These are phyloP conservation scores for Lophochroa leadbeateri DNA, from an alignment of 2,113 vertebrate species.

Conservation along the genomic window DNA sequence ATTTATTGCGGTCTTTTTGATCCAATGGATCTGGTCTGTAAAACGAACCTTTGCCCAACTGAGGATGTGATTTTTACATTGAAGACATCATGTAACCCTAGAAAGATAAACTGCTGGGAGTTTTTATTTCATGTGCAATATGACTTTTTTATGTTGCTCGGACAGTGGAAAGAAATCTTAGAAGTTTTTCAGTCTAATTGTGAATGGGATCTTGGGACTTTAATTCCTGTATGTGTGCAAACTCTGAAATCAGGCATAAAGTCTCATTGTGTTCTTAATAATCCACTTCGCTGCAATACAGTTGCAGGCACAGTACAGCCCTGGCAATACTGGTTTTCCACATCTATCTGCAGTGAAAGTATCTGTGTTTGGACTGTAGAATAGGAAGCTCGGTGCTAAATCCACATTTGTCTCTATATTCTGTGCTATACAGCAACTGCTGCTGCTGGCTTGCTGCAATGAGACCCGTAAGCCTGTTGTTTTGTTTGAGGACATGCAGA, in stretches of 20 bases:
- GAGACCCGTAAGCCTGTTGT: not conserved
- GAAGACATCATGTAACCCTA: slow-evolving; percentile 6
- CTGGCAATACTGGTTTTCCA: not conserved
- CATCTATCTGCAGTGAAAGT: not conserved
- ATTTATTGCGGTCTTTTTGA: slow-evolving; percentile 36
- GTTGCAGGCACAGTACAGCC: not conserved
- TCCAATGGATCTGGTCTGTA: not conserved
- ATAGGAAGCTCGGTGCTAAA: slow-evolving; percentile 23
- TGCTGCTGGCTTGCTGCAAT: not conserved
- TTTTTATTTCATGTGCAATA: not conserved
- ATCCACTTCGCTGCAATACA: not conserved
- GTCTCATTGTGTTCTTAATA: not conserved
- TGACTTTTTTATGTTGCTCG: not conserved
- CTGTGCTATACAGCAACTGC: not conserved
- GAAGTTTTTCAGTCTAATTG: not conserved
- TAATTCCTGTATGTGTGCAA: not conserved
- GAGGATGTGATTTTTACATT: slow-evolving; percentile 13
- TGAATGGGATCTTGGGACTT: not conserved
- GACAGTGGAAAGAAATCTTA: not conserved
- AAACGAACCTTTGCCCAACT: not conserved
- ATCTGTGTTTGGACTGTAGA: not conserved
- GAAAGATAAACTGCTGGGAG: not conserved
- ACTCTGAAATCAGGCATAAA: not conserved
- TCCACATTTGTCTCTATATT: not conserved
- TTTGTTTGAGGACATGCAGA: not conserved